A percentile compares a stretch with the other conserved stretches of the same genome.
phyloP scores from a whole-genome alignment of 1,140 invertebrate genomes.

The Conus betulinus region DNA sequence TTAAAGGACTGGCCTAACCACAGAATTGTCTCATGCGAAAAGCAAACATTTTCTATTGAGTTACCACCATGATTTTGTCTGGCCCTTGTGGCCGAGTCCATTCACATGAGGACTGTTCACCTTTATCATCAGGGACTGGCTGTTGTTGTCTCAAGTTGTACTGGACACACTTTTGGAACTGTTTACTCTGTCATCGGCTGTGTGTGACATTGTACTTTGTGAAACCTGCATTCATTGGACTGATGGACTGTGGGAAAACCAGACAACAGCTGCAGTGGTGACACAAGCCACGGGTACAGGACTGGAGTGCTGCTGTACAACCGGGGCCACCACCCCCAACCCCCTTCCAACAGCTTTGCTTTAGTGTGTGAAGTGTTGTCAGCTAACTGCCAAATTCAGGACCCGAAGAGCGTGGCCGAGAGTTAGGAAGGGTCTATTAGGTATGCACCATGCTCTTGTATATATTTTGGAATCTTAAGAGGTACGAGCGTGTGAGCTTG shows the following conservation, averaged over 20 bases:
- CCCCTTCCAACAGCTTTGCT: background rate
- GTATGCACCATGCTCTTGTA: background rate
- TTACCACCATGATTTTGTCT: too few species aligned
- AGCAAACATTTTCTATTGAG: too few species aligned
- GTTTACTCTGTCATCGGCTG: background rate
- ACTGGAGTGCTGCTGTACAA: background rate
- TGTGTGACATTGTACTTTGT: conserved; percentile 1
- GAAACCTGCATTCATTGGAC: background rate
- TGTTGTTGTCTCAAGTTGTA: background rate
- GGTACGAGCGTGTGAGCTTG: background rate
- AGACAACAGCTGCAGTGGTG: too few species aligned
- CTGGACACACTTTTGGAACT: background rate
- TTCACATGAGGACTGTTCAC: background rate
- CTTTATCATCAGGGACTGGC: background rate
- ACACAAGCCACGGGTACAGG: background rate
- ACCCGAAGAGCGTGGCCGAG: background rate
- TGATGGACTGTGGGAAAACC: background rate
- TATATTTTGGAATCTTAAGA: background rate
- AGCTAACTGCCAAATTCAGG: background rate
- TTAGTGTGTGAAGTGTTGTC: background rate
- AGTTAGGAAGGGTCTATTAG: background rate
- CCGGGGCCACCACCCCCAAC: background rate
- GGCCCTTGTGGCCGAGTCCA: too few species aligned
- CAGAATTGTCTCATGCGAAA: too few species aligned
- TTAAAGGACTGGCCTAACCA: too few species aligned